Base-by-base conservation (phyloP, 2,888 invertebrate genomes). In the Tortrix viridana region DNA sequence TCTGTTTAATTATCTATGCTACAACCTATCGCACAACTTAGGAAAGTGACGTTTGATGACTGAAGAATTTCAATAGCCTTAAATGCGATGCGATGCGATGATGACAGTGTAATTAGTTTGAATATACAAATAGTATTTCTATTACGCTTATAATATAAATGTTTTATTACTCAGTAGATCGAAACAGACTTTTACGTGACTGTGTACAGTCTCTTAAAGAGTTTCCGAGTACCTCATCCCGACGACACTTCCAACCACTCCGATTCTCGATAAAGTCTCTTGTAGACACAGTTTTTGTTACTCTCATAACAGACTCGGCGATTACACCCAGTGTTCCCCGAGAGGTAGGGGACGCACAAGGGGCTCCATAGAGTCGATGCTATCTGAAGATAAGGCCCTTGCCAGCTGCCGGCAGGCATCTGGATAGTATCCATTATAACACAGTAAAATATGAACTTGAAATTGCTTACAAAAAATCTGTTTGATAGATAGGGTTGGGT, bases 331-430 rank as follows among this genome's bases (percentile, higher is more conserved):
- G 19, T 53, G n/a, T 53, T n/a, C 16, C 20, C 7, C 22, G 16
- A 62, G 61, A 32, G 50, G 43, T 46, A 50, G 56, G 62, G 62
- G 20, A 50, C 46, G 56, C 9, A 61, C 22, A 61, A 61, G 55
- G 55, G 49, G 48, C 32, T 6, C 48, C 41, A 38, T 16, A 57
- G 22, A 53, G 56, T 62, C 22, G 56, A 62, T 62, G 19, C 56
- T 62, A 62, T 62, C 62, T 37, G 19, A 18, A 56, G 62, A 57
- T 62, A 62, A 56, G 22, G 14, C 19, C 56, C 50, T 18, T n/a
- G 19, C 46, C 56, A 57, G 56, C 56, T 62, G 53, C 53, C 22
- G 19, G 18, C 19, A 20, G 4, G n/a, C 53, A 53, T 53, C 53
- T 53, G 56, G 49, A 23, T 14, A 46, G 16, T 53, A 12, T 20